Base-by-base conservation (phyloP, 1,140 invertebrate species). In the Asobara japonica region DNA sequence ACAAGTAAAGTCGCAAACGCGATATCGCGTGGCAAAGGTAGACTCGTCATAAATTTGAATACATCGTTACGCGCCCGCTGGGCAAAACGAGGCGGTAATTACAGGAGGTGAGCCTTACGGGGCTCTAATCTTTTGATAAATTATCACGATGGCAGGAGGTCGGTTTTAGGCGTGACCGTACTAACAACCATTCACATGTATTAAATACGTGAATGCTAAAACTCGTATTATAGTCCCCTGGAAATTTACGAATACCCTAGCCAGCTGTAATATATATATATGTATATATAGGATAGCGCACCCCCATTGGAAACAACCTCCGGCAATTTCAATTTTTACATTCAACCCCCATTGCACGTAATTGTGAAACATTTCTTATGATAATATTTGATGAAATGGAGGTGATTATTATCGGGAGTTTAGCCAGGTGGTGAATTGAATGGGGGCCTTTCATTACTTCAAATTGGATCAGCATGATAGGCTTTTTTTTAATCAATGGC, bases 21-120 rank as follows among this genome's bases (percentile, higher is more conserved):
- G 64, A 72, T 64, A 66, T 72, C 64, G 70, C 70, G 64, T 72
- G 70, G 70, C 33, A 72, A 72, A 72, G 70, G 70, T 66, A 72
- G 64, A 72, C 70, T 66, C 64, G 64, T 72, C 64, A 72, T 72
- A 72, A 72, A 72, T 72, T 72, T 72, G 64, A 72, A 72, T 72
- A 72, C 64, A 72, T 72, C 64, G 70, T 72, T 72, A 72, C 64
- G 69, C 69, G 62, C 56, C 62, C 62, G 69, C 33, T 62, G 65
- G 69, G 62, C 38, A 38, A 71, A 71, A 38, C 61, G 62, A 72
- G 70, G 30, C 70, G 30, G 70, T 72, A 72, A 72, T 72, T 72
- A 72, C 70, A 72, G 70, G 65, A 62, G 60, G 38, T 33, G 48
- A 66, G 64, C 70, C 64, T 72, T 60, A 48, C 45, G 64, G 27